These are phyloP conservation scores for Allolobophora icterica DNA, from an alignment of 2,888 invertebrate genomes.

Conservation along the genomic window DNA sequence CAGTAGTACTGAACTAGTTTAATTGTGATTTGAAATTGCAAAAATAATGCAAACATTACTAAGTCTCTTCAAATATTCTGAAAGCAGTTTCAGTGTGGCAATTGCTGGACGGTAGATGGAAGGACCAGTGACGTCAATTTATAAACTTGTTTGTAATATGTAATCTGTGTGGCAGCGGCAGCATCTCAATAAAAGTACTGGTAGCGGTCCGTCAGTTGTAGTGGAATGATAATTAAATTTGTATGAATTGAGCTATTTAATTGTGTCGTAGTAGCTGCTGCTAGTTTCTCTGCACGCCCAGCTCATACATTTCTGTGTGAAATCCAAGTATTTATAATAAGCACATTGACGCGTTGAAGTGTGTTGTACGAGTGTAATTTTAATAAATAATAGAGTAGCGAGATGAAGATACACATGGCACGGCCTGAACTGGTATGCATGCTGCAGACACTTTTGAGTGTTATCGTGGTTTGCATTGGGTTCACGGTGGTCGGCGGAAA, in stretches of 20 bases:
- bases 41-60: too few species aligned
- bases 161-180: not conserved
- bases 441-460: not conserved
- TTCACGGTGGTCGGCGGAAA: not conserved
- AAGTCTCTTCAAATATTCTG: too few species aligned
- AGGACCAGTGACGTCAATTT: too few species aligned
- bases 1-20: too few species aligned
- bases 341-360: not conserved
- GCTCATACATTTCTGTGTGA: not conserved
- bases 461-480: not conserved
- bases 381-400: not conserved
- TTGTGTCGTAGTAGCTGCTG: not conserved
- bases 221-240: not conserved
- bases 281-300: not conserved
- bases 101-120: too few species aligned
- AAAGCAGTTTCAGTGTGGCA: too few species aligned
- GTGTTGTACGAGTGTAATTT: not conserved
- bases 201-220: not conserved
- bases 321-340: not conserved
- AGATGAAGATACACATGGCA: conserved; percentile 25
- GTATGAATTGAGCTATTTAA: not conserved
- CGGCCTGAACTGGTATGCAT: not conserved
- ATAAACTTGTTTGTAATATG: too few species aligned
- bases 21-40: too few species aligned
- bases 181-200: not conserved